A percentile compares a stretch with the other conserved stretches of the same genome.
phyloP scores from a whole-genome alignment of 2,888 invertebrate species.

The Callimorpha dominula region DNA sequence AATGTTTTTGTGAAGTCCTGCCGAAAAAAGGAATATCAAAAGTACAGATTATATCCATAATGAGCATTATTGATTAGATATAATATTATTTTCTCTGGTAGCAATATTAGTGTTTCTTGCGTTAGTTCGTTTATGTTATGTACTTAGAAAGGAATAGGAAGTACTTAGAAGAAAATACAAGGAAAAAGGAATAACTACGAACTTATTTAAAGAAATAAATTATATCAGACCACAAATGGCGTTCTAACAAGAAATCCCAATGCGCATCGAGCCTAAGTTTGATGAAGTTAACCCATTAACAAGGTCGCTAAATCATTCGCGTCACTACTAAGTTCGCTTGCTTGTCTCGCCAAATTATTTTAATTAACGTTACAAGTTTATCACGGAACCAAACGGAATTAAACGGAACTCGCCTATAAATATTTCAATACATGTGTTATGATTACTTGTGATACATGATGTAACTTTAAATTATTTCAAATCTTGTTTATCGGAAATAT shows the following conservation, averaged over 20 bases:
- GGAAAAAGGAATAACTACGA: neutral
- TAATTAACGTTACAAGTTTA: slow-evolving; percentile 69
- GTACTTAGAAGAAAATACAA: no score
- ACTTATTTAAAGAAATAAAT: slow-evolving; percentile 48
- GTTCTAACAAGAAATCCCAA: slow-evolving; percentile 62
- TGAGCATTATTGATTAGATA: slow-evolving; percentile 19
- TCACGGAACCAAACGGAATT: slow-evolving; percentile 49
- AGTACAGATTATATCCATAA: neutral
- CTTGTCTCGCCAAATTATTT: slow-evolving; percentile 74
- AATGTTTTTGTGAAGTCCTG: neutral
- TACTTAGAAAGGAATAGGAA: no score
- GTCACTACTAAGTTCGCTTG: slow-evolving; percentile 68
- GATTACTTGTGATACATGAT: neutral
- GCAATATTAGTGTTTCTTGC: slow-evolving; percentile 7
- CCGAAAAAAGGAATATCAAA: neutral
- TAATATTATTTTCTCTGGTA: slow-evolving; percentile 19
- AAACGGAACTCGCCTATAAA: neutral
- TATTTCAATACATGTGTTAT: neutral
- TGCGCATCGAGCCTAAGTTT: slow-evolving; percentile 65
- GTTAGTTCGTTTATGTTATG: slow-evolving; percentile 5
- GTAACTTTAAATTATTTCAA: neutral
- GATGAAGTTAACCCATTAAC: slow-evolving; percentile 80
- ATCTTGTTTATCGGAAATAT: neutral
- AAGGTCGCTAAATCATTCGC: slow-evolving; percentile 79
- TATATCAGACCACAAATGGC: slow-evolving; percentile 54